Evolutionary conservation across 2,888 invertebrate species (phyloP).

Genomic region (Tipula unca): DNA sequence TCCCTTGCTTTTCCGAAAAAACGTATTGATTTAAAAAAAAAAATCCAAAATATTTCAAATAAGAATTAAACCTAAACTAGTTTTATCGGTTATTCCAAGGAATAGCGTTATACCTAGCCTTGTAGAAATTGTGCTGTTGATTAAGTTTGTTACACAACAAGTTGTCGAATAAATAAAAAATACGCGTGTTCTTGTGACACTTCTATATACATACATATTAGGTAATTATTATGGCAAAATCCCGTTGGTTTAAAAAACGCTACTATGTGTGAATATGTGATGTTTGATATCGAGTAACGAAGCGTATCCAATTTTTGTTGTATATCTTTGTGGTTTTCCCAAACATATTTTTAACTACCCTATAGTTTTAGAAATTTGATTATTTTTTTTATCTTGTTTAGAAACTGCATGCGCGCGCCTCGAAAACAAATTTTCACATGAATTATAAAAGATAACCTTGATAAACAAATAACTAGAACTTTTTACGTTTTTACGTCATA

Average conservation of each 20-base stretch:
- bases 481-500: not conserved
- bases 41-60: not conserved
- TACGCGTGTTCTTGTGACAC: too few species aligned
- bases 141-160: not conserved
- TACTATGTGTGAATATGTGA: too few species aligned
- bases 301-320: not conserved
- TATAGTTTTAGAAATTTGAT: too few species aligned
- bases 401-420: not conserved
- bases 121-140: not conserved
- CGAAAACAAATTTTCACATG: not conserved
- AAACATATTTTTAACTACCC: not conserved
- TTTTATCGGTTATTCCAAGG: not conserved
- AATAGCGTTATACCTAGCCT: not conserved
- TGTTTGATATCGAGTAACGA: not conserved
- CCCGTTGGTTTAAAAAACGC: too few species aligned
- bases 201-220: too few species aligned
- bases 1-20: too few species aligned
- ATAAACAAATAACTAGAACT: not conserved
- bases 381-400: not conserved
- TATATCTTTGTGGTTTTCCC: not conserved
- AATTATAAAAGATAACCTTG: not conserved
- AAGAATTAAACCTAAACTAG: not conserved
- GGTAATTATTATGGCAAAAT: too few species aligned
- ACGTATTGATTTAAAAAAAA: too few species aligned
- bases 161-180: not conserved